Evolutionary conservation across 1,140 invertebrate genomes (phyloP).

Genomic region (Muscidifurax raptorellus): DNA sequence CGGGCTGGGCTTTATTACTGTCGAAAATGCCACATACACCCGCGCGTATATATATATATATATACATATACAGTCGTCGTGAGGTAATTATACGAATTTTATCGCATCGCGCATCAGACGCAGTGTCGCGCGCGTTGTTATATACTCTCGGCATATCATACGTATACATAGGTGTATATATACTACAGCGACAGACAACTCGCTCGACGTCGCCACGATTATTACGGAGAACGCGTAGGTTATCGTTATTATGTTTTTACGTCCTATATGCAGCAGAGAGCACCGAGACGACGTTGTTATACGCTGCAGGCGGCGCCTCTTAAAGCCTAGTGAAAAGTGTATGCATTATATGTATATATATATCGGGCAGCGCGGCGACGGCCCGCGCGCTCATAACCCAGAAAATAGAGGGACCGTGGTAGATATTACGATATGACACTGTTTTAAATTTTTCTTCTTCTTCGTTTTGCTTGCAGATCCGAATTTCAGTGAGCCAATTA

Average conservation of each 20-base stretch:
- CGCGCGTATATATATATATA: too few species aligned
- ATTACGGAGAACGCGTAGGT: neutral
- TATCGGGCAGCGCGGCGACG: neutral
- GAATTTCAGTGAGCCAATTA: slow-evolving; percentile 88
- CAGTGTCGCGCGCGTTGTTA: neutral
- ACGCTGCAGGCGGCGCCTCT: neutral
- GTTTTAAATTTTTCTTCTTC: neutral
- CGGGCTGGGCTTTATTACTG: neutral
- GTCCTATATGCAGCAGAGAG: neutral
- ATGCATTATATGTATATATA: neutral
- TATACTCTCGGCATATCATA: neutral
- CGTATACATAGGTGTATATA: neutral
- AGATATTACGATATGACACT: neutral
- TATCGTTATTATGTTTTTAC: slow-evolving; percentile 35
- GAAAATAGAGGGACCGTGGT: neutral
- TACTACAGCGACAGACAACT: neutral
- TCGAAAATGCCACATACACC: slow-evolving; percentile 1
- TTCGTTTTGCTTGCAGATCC: slow-evolving; percentile 80
- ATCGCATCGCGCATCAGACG: slow-evolving; percentile 1
- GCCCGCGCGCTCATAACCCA: neutral
- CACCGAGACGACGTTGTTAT: slow-evolving; percentile 11
- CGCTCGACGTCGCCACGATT: slow-evolving; percentile 15
- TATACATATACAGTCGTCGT: neutral
- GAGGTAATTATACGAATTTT: slow-evolving; percentile 19
- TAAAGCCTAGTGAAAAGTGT: slow-evolving; percentile 34